Base-by-base conservation (phyloP, 2,888 invertebrate species). In the Baronia brevicornis region DNA sequence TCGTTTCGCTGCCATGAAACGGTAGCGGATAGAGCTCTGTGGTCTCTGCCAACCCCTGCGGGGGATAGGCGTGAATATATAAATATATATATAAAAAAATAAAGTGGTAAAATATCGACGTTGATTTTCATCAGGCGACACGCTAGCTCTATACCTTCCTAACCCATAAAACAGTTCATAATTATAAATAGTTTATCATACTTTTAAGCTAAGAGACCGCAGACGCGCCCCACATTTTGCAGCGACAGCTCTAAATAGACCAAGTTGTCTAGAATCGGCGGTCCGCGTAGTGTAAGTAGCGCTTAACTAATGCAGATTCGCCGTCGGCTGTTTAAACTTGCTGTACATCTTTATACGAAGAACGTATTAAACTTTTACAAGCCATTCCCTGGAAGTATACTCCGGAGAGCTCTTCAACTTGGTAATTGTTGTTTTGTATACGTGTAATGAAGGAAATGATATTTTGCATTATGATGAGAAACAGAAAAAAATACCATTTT, bases 281-380 rank as follows among this genome's bases (percentile, higher is more conserved):
- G 32, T 38, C 7, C 17, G 17, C 4, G 20, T 21, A 8, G 12
- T 14, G 25, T 35, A 28, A 25, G 18, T 22, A 17, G 13, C 15
- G 32, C 29, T 29, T 27, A 28, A 35, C 32, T 34, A 36, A 41
- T 33, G 35, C 41, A 33, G 33, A 28, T 36, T 33, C 27, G 31
- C 31, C 27, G 14, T 14, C 5, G 23, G 27, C 36, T 23, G 23
- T 29, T 30, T 35, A 23, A 32, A 32, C 25, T 28, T 31, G 23
- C 29, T 22, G 15, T 15, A 23, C 22, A 33, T 42, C 43, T 39
- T 44, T 42, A 37, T 42, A 44, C 30, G 12, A 22, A 40, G 44
- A 46, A 35, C 41, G 36, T 43, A 41, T 46, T 48, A 48, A 48
- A 48, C 38, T 46, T 46, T 43, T 42, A 43, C 31, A 38, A 44